phyloP scores from a whole-genome alignment of 1,140 invertebrate species.

The Drosophila chauvacae region DNA sequence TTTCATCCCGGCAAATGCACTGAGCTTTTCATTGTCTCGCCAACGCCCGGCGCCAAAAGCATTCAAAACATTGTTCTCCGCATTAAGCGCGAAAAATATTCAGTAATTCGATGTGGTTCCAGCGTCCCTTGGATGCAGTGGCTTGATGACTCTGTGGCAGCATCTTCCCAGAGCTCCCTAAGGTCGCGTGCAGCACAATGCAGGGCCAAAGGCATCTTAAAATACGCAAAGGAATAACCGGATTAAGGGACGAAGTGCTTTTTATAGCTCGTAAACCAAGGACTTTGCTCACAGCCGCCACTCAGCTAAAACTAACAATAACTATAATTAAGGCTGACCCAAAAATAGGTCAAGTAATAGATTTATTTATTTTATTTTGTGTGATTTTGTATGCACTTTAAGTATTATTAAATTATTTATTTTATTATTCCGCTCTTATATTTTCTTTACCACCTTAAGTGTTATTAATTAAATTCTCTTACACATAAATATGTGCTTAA shows the following conservation, averaged over 20 bases:
- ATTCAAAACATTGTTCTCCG: constrained; percentile 43
- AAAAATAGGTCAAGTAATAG: not conserved
- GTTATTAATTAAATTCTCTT: not conserved
- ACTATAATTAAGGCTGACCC: not conserved
- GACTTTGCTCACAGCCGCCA: constrained; percentile 3
- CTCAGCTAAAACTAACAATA: not conserved
- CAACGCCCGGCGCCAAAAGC: constrained; percentile 22
- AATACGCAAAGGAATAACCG: constrained; percentile 15
- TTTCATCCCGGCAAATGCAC: constrained; percentile 29
- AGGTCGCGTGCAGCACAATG: constrained; percentile 24
- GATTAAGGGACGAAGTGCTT: constrained; percentile 10
- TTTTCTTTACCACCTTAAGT: not conserved
- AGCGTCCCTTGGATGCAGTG: constrained; percentile 11
- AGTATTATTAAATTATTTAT: not conserved
- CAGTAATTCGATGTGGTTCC: constrained; percentile 39
- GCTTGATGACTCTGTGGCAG: constrained; percentile 22
- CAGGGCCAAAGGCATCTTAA: constrained; percentile 19
- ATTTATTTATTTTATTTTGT: not conserved
- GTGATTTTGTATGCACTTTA: no score
- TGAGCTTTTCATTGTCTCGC: constrained; percentile 47
- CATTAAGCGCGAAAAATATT: constrained; percentile 41
- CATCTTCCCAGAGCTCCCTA: constrained; percentile 1
- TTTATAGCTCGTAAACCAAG: constrained; percentile 7
- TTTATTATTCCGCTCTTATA: not conserved
- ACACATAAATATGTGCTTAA: not conserved